Evolutionary conservation across 2,888 invertebrate genomes (phyloP), one percentile per base, ranked within the genome.

Genomic region (Nomada flava): DNA sequence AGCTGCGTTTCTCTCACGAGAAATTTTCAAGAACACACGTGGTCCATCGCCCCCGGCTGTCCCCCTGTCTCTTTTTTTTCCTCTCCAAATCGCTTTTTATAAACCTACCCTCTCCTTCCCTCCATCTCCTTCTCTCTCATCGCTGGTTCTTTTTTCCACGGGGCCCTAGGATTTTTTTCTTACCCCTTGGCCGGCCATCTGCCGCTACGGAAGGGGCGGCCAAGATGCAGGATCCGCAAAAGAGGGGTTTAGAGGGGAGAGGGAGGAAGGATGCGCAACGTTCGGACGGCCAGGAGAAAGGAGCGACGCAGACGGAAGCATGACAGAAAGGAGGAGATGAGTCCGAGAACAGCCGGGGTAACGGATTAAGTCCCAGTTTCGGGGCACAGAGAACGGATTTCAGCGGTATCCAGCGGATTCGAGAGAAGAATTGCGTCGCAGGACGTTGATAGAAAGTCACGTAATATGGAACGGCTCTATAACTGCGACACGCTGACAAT

Each of bases 131-230:
- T 42, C 62, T 20, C 36, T 29, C 13, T 53, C 23, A 18, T 13
- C 23, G 2, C 13, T 29, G 2, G 5, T 53, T 88, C 86, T 67
- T 67, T 88, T 85, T 86, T 52, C 57, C 52, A 36, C 87, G 90
- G 89, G 87, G 87, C 89, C 92, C 90, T 89, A 89, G 89, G 89
- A 89, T 92, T 92, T 92, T 92, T 92, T 91, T 91, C 92, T 93
- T 93, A 93, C 93, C 93, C 93, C 93, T 93, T 93, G 91, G 93
- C 92, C 90, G 94, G 95, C 95, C 95, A 95, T 94, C 95, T 95
- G 95, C 94, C 92, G 92, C 93, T 93, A 90, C 94, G 94, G 94
- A 94, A 94, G 93, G 94, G 94, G 93, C 94, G 94, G 90, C 89
- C 85, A 94, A 94, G 94, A 94, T 93, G 94, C 92, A 94, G 94